Evolutionary conservation across 2,797 vertebrate species (phyloP).

Genomic region (Sarcophilus harrisii): DNA sequence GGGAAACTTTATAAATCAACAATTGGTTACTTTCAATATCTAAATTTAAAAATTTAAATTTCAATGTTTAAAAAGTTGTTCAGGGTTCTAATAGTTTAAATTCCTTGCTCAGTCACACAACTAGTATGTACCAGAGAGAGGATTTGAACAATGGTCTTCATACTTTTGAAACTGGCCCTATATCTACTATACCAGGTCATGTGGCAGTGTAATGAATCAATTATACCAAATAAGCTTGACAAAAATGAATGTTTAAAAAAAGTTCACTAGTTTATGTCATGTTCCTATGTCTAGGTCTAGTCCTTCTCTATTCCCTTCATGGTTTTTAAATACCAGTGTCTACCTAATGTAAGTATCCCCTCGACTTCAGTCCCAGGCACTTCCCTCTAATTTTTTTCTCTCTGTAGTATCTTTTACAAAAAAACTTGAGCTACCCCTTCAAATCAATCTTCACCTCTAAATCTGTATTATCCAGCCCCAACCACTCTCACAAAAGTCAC

Average conservation of each 20-base stretch:
- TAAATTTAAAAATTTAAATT: too few species aligned
- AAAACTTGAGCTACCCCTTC: not conserved
- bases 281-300: not conserved
- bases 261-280: not conserved
- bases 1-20: not conserved
- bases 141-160: not conserved
- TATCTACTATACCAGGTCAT: not conserved
- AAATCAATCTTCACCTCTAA: not conserved
- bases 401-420: not conserved
- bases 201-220: not conserved
- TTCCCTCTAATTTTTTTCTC: not conserved
- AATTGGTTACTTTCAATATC: not conserved
- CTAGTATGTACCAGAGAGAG: not conserved
- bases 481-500: not conserved
- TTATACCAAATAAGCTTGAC: not conserved
- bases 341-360: not conserved
- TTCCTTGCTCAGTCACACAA: not conserved
- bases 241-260: not conserved
- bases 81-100: not conserved
- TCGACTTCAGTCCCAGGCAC: not conserved
- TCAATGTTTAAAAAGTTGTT: not conserved
- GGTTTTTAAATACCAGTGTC: not conserved
- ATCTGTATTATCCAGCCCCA: not conserved
- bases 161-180: not conserved
- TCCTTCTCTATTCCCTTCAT: not conserved